Percentiles rank a stretch among this genome's conserved stretches.
Conservation (phyloP, 1,140 invertebrate species). For the Plectus sambesii region DNA sequence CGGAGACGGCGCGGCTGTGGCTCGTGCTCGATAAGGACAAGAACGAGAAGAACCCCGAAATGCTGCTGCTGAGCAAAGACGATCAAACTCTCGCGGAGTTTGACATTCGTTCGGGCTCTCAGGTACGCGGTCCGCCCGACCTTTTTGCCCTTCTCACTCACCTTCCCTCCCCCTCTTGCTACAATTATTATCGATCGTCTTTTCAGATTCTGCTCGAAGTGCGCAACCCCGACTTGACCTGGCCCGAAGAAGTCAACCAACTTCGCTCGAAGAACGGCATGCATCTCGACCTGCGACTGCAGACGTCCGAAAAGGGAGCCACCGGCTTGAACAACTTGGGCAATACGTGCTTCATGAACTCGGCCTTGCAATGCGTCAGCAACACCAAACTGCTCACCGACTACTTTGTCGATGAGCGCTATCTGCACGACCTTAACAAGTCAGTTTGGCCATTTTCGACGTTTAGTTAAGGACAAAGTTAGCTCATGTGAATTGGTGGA, state of each 20-base stretch:
- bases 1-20: background rate
- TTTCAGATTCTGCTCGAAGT: conserved; percentile 45
- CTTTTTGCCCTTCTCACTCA: background rate
- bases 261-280: conserved; percentile 48
- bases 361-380: conserved; percentile 60
- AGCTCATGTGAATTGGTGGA: too few species aligned
- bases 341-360: conserved; percentile 64
- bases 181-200: background rate
- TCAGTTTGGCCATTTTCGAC: too few species aligned
- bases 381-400: too few species aligned
- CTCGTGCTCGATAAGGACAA: background rate
- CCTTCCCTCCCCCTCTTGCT: background rate
- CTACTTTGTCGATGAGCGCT: too few species aligned
- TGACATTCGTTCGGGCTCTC: too few species aligned
- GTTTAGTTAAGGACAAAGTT: too few species aligned
- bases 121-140: too few species aligned
- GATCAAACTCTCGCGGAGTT: background rate
- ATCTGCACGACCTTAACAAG: too few species aligned
- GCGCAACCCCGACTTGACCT: conserved; percentile 71
- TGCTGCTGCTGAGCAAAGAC: background rate
- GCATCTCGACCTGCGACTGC: background rate
- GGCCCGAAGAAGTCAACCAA: conserved; percentile 74
- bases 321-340: conserved; percentile 75
- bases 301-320: conserved; percentile 54
- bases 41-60: background rate